Percentiles rank a stretch among this genome's conserved stretches.
phyloP scores from a whole-genome alignment of 2,113 vertebrate species.

The Tricholaema leucomelas region DNA sequence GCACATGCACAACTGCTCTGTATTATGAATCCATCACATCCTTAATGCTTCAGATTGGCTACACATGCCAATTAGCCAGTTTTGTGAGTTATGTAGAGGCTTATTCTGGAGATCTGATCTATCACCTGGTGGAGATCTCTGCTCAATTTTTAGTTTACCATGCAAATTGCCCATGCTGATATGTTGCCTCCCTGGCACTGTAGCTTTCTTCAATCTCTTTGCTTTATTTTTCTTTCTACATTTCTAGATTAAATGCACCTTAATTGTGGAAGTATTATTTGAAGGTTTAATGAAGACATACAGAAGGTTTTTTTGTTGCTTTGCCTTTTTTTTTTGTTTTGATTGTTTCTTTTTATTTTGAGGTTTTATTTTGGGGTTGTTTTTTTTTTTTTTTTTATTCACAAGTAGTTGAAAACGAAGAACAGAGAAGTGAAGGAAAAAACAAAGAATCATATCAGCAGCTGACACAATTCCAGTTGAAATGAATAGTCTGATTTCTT shows the following conservation, averaged over 20 bases:
- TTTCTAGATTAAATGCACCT: background rate
- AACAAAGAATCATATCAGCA: too few relatives aligned
- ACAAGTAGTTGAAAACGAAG: background rate
- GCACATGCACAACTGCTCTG: background rate
- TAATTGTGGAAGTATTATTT: background rate
- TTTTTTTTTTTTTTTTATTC: background rate
- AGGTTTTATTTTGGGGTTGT: too few relatives aligned
- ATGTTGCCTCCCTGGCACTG: background rate
- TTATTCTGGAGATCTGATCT: background rate
- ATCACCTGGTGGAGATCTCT: background rate
- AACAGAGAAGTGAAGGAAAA: background rate
- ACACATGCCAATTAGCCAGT: background rate
- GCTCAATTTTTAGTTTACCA: background rate
- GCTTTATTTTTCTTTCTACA: background rate
- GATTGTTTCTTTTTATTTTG: too few relatives aligned
- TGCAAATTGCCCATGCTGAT: background rate
- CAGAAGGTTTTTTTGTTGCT: too few relatives aligned
- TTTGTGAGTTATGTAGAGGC: background rate
- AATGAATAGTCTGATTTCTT: background rate
- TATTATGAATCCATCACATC: background rate
- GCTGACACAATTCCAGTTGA: background rate
- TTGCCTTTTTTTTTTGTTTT: too few relatives aligned
- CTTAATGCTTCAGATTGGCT: background rate
- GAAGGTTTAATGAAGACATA: background rate
- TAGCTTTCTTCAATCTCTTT: background rate